These are phyloP conservation scores for Diaprepes abbreviatus DNA, from an alignment of 2,888 invertebrate species.

Conservation along the genomic window DNA sequence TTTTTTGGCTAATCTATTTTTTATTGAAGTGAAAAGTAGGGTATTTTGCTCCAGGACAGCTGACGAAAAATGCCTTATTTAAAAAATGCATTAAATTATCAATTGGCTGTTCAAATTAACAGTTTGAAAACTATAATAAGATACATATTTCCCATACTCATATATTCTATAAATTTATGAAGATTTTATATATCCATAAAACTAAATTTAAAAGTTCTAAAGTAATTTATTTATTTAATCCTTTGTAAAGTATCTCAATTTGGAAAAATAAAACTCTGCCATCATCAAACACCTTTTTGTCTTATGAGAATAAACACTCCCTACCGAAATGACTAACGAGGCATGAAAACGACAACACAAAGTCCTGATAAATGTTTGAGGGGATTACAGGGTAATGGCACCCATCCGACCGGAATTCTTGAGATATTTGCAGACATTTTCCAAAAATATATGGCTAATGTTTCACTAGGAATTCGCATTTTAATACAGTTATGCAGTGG, in stretches of 20 bases:
- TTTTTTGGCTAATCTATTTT: no score
- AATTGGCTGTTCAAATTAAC: no score
- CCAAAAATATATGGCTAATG: slow-evolving; percentile 18
- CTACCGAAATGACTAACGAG: slow-evolving; percentile 1
- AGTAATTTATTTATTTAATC: neutral
- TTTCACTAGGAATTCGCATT: neutral
- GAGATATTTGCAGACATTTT: slow-evolving; percentile 17
- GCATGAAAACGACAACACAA: slow-evolving; percentile 15
- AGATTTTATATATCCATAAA: no score
- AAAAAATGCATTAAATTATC: no score
- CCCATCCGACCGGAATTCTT: slow-evolving; percentile 16
- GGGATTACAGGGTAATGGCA: slow-evolving; percentile 10
- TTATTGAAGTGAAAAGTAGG: no score
- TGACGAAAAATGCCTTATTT: no score
- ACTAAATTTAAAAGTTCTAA: no score
- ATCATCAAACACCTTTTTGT: slow-evolving; percentile 16
- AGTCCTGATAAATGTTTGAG: slow-evolving; percentile 17
- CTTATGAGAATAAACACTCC: slow-evolving; percentile 3
- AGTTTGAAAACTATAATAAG: no score
- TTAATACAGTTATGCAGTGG: slow-evolving; percentile 6
- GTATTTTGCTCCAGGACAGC: no score
- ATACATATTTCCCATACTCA: no score
- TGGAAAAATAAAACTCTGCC: slow-evolving; percentile 4
- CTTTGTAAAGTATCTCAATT: neutral
- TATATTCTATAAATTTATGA: no score